These are phyloP conservation scores for Lasius platythorax DNA, from an alignment of 2,888 invertebrate genomes.

Conservation along the genomic window DNA sequence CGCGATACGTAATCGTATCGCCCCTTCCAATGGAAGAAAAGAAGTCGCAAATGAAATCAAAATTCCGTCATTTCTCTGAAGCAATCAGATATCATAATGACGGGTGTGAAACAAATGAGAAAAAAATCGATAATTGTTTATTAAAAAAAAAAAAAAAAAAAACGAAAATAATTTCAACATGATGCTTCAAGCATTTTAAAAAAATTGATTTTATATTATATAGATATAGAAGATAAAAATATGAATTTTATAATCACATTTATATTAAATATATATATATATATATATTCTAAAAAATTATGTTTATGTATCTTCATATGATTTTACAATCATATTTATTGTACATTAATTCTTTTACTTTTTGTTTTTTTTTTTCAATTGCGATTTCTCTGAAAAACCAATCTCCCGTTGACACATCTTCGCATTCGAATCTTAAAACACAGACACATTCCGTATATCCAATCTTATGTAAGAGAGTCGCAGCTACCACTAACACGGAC, in stretches of 20 bases:
- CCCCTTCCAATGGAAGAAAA: neutral
- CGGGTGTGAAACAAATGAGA: neutral
- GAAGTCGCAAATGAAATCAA: neutral
- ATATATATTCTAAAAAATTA: conserved; percentile 11
- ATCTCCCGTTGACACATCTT: neutral
- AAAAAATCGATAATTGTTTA: too few species aligned
- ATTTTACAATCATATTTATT: neutral
- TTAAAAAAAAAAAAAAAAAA: too few species aligned
- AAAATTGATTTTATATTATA: neutral
- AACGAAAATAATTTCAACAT: neutral
- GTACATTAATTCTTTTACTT: neutral
- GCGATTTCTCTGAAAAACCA: neutral
- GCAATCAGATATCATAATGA: neutral
- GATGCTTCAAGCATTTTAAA: neutral
- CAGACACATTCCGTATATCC: neutral
- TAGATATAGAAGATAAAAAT: neutral
- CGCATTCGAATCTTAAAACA: neutral
- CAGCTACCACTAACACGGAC: neutral
- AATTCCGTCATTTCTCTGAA: neutral
- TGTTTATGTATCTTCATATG: neutral
- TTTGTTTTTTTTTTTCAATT: neutral
- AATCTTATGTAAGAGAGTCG: neutral
- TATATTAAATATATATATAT: conserved; percentile 2
- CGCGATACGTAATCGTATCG: neutral
- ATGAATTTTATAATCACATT: neutral